These are phyloP conservation scores for Tachina grossa DNA, from an alignment of 2,888 invertebrate genomes.

Conservation along the genomic window DNA sequence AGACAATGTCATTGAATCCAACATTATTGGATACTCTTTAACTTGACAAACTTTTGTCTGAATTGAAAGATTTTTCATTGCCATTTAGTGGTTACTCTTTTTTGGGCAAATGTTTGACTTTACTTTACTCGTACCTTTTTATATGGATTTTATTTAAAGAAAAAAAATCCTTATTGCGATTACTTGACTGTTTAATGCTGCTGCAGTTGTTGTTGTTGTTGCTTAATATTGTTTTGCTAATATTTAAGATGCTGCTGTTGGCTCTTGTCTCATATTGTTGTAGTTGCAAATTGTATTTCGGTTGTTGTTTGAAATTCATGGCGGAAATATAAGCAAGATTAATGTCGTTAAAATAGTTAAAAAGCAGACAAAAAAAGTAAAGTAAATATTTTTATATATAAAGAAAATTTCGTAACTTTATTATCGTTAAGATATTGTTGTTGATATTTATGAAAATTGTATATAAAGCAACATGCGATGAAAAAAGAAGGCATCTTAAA, in stretches of 20 bases:
- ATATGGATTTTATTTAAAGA: conserved; percentile 1
- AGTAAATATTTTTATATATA: conserved; percentile 7
- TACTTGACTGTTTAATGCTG: conserved; percentile 7
- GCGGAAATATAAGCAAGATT: conserved; percentile 72
- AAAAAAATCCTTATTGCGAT: conserved; percentile 37
- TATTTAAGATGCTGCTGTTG: conserved; percentile 68
- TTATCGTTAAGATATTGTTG: conserved; percentile 70
- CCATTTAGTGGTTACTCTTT: too few relatives aligned
- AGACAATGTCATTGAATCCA: too few relatives aligned
- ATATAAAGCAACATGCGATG: neutral
- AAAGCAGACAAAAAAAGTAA: conserved; percentile 5
- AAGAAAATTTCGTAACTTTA: conserved; percentile 72
- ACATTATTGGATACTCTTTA: too few relatives aligned
- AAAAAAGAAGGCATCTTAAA: conserved; percentile 44
- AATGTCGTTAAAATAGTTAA: conserved; percentile 70
- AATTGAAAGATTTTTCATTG: too few relatives aligned
- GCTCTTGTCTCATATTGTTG: conserved; percentile 56
- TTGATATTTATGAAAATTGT: conserved; percentile 68
- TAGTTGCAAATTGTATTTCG: conserved; percentile 64
- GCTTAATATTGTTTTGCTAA: conserved; percentile 66
- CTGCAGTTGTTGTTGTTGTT: conserved; percentile 42
- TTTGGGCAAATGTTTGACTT: too few relatives aligned
- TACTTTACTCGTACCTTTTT: conserved; percentile 23
- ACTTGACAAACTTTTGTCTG: too few relatives aligned
- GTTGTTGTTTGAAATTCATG: conserved; percentile 67